Evolutionary conservation across 2,888 invertebrate genomes (phyloP).

Genomic region (Sylvicola cinctus): DNA sequence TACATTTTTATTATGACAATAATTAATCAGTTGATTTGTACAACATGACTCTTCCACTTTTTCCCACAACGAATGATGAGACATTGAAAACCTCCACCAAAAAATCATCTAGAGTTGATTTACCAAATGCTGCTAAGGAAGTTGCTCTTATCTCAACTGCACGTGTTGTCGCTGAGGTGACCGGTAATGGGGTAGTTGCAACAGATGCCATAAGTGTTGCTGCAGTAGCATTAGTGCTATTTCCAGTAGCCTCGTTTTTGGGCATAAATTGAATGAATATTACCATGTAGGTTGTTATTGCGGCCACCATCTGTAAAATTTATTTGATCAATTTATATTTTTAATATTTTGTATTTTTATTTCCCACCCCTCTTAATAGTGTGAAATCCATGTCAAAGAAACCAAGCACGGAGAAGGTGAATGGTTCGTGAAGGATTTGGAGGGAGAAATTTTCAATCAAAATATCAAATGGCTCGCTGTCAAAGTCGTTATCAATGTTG

Average conservation of each 20-base stretch:
- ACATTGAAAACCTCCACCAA: too few species aligned
- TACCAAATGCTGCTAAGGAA: too few species aligned
- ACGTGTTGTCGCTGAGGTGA: background rate
- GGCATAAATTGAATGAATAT: constrained; percentile 11
- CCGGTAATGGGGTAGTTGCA: background rate
- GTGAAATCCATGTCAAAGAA: constrained; percentile 10
- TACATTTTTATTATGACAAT: too few species aligned
- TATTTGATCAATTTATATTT: background rate
- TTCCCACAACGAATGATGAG: too few species aligned
- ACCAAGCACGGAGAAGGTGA: constrained; percentile 8
- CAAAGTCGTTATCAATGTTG: constrained; percentile 4
- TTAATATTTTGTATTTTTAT: background rate
- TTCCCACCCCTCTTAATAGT: constrained; percentile 7
- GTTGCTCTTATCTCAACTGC: too few species aligned
- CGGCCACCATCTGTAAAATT: constrained; percentile 8
- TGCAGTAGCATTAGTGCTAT: background rate
- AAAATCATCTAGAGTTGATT: too few species aligned
- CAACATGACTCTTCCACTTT: too few species aligned
- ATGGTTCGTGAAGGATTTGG: constrained; percentile 9
- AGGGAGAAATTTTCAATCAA: constrained; percentile 9
- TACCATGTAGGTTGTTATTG: constrained; percentile 10
- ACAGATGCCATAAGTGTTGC: background rate
- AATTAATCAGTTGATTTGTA: too few species aligned
- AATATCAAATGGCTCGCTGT: constrained; percentile 1
- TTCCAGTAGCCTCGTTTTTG: constrained; percentile 1